A percentile compares a stretch with the other conserved stretches of the same genome.
Evolutionary conservation across 2,888 invertebrate species (phyloP).

Genomic region (Erannis defoliaria): DNA sequence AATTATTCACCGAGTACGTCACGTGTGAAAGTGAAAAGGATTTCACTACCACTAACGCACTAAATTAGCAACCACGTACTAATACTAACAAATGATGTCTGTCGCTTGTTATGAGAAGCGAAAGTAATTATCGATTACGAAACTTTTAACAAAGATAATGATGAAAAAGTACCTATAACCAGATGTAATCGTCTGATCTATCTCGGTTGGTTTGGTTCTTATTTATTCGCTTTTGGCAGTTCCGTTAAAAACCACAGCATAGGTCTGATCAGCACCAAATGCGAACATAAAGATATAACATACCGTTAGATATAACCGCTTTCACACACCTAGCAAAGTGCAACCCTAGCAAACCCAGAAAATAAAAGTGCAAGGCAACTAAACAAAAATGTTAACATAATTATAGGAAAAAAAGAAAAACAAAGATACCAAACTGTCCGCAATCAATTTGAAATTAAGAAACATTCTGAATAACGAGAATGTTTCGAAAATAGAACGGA

Average conservation of each 20-base stretch:
- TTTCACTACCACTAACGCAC: conserved; percentile 47
- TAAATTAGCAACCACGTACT: conserved; percentile 39
- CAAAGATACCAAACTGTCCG: conserved; percentile 45
- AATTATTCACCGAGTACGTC: conserved; percentile 47
- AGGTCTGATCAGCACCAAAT: not conserved
- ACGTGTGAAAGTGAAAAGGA: conserved; percentile 54
- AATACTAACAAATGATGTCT: conserved; percentile 4
- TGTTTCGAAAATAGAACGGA: conserved; percentile 61
- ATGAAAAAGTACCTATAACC: conserved; percentile 5
- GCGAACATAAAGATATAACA: not conserved
- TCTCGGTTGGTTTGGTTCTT: not conserved
- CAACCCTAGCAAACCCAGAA: no score
- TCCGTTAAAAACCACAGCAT: no score
- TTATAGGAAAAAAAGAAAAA: not conserved
- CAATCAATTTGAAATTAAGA: conserved; percentile 51
- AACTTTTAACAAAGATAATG: conserved; percentile 19
- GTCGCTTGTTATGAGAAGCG: conserved; percentile 30
- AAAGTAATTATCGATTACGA: conserved; percentile 34
- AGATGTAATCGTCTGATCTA: not conserved
- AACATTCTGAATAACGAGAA: conserved; percentile 42
- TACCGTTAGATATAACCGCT: no score
- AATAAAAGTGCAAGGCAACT: conserved; percentile 23
- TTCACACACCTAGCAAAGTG: no score
- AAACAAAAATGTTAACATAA: conserved; percentile 1
- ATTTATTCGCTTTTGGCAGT: no score